Evolutionary conservation across 2,888 invertebrate species (phyloP), one percentile per base, ranked within the genome.

Genomic region (Autographa gamma): DNA sequence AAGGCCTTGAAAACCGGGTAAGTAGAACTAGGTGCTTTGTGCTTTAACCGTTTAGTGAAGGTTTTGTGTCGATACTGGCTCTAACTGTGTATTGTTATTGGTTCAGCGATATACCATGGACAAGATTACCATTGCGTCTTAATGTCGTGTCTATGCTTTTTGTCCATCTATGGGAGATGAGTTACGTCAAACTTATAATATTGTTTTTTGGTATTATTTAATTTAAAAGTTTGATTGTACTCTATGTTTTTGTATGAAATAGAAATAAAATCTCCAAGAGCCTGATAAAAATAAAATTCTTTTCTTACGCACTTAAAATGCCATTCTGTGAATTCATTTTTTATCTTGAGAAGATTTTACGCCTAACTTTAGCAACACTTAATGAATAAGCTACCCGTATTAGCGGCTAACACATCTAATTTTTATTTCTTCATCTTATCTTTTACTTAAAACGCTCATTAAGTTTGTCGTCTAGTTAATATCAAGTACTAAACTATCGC

Each of bases 351-450:
- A 48, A 48, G n/a, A 16, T n/a, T 48, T n/a, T 48, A 48, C 6
- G n/a, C n/a, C n/a, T 48, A n/a, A n/a, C 48, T 6, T n/a, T 11
- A 38, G 11, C 2, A 38, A 38, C 38, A 38, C 38, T 48, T 48
- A 48, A 48, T 48, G n/a, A 48, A 56, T 19, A 25, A 56, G 0
- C 16, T 34, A 7, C 59, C 43, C 31, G 59, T 69, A 43, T 58
- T 8, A n/a, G 14, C 16, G 18, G 58, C 11, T 54, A 66, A 74
- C 59, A 67, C 13, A 2, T 54, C 8, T 3, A 60, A 76, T 80
- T 79, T 79, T 77, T 66, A 71, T 62, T 66, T 38, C 14, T 5
- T 14, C 60, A 71, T 79, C 66, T 79, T 65, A 79, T 79, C 71
- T 69, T 13, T 0, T 60, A 69, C 74, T 69, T 71, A 66, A 70